These are phyloP conservation scores for Drosophila fuyamai DNA, from an alignment of 1,140 invertebrate species.

Conservation along the genomic window DNA sequence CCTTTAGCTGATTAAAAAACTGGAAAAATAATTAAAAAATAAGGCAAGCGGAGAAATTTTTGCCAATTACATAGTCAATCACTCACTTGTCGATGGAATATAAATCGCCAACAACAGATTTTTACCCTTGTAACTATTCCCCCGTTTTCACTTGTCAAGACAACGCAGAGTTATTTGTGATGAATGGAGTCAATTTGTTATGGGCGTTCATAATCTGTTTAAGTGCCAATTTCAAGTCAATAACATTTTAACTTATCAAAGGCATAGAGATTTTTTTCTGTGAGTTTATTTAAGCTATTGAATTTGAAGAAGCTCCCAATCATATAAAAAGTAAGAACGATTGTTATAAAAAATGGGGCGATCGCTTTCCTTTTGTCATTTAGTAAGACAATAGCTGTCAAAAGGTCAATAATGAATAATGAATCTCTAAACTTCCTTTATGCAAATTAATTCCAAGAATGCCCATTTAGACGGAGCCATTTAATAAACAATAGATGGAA, in stretches of 20 bases:
- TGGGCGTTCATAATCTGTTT: constrained; percentile 2
- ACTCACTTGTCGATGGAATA: constrained; percentile 1
- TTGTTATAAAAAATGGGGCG: constrained; percentile 18
- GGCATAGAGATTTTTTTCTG: background rate
- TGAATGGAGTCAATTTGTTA: constrained; percentile 2
- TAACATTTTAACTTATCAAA: constrained; percentile 10
- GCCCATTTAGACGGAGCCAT: background rate
- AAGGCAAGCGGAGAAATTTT: background rate
- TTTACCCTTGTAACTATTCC: constrained; percentile 5
- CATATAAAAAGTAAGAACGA: background rate
- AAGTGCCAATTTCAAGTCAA: constrained; percentile 2
- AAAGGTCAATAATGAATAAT: background rate
- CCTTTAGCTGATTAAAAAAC: background rate
- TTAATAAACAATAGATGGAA: background rate
- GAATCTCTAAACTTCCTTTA: background rate
- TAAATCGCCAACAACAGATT: background rate
- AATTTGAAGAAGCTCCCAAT: background rate
- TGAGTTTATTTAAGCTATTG: background rate
- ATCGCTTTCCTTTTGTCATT: constrained; percentile 2
- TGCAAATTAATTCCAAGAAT: constrained; percentile 14
- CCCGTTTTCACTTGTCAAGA: constrained; percentile 20
- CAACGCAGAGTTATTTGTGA: background rate
- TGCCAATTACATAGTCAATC: constrained; percentile 2
- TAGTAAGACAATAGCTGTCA: constrained; percentile 5
- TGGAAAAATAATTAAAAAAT: background rate